Conservation (phyloP, 2,113 vertebrate genomes). For the Syrmaticus mikado region DNA sequence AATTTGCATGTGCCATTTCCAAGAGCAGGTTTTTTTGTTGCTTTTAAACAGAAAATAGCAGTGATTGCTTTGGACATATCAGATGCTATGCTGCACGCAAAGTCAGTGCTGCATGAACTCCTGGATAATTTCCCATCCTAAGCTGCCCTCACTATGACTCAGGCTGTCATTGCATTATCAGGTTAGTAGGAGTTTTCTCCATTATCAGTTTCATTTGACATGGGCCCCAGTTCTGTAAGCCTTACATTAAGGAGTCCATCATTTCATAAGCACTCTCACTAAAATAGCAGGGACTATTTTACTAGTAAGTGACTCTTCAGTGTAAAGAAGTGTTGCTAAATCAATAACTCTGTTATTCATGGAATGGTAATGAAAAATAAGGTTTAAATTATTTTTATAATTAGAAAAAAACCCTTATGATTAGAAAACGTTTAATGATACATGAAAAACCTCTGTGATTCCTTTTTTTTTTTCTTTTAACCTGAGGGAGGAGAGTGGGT, state of each 20-base stretch:
- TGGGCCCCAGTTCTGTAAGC: not conserved
- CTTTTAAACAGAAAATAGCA: conserved; percentile 37
- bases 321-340: not conserved
- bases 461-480: not conserved
- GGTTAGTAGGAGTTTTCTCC: not conserved
- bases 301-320: not conserved
- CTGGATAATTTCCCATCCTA: not conserved
- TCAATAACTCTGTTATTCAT: not conserved
- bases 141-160: not conserved
- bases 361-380: not conserved
- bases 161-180: not conserved
- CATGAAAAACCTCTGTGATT: not conserved
- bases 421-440: not conserved
- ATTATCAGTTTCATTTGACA: not conserved
- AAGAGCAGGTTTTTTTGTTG: conserved; percentile 15
- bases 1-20: conserved; percentile 33
- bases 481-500: not conserved
- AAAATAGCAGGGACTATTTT: not conserved
- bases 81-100: not conserved
- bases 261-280: not conserved
- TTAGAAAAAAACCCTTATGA: not conserved
- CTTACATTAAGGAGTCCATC: not conserved
- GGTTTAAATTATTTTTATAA: not conserved
- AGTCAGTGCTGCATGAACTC: not conserved
- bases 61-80: conserved; percentile 39